Conservation (phyloP, 2,797 vertebrate genomes). For the Mormyrops boulengeri region DNA sequence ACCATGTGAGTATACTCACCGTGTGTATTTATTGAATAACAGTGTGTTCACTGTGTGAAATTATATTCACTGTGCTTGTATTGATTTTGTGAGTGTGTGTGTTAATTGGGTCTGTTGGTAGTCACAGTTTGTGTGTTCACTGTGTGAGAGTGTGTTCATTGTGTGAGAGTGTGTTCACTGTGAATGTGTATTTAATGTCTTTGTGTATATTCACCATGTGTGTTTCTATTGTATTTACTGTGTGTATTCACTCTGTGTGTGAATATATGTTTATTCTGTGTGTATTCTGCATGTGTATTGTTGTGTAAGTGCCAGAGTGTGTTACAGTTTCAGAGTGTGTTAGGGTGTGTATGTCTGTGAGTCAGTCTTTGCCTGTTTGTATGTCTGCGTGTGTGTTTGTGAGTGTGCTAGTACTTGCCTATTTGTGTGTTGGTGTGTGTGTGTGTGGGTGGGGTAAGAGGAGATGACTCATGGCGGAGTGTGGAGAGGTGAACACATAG, state of each 20-base stretch:
- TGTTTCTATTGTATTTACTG: neutral
- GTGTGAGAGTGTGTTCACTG: neutral
- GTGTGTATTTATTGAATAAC: neutral
- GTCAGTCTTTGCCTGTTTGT: conserved; percentile 1
- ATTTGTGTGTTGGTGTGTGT: conserved; percentile 11
- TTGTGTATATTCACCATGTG: neutral
- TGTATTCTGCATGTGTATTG: neutral
- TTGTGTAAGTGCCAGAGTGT: neutral
- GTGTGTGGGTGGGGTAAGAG: conserved; percentile 10
- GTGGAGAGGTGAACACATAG: conserved; percentile 43
- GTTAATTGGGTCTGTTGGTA: neutral
- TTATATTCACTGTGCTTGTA: neutral
- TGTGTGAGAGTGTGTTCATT: neutral
- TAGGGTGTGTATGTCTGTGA: conserved; percentile 8
- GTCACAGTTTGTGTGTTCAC: neutral
- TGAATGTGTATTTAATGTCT: neutral
- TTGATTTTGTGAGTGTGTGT: neutral
- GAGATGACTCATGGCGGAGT: conserved; percentile 18
- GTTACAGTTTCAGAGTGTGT: neutral
- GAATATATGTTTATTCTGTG: neutral
- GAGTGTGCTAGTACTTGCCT: conserved; percentile 28
- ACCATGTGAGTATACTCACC: neutral
- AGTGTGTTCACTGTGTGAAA: neutral
- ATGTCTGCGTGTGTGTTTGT: conserved; percentile 10
- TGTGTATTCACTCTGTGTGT: neutral